A percentile compares a stretch with the other conserved stretches of the same genome.
These are phyloP conservation scores for Thomomys bottae DNA, from an alignment of 2,113 vertebrate genomes.

Conservation along the genomic window DNA sequence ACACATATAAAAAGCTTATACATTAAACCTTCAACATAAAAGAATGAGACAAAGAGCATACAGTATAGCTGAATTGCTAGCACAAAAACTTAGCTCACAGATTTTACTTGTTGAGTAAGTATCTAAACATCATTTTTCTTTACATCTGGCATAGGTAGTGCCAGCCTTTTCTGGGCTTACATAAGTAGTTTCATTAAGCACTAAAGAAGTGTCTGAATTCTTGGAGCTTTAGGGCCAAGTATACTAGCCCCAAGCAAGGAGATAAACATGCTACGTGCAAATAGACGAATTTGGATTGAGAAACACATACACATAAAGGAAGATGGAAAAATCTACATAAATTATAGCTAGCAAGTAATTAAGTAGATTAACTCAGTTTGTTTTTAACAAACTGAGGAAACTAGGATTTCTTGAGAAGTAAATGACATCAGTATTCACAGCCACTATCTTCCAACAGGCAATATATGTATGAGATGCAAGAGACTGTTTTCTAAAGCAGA, in stretches of 20 bases:
- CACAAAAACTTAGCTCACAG: neutral
- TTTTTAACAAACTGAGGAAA: slow-evolving; percentile 31
- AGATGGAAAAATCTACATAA: neutral
- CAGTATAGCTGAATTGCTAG: slow-evolving; percentile 12
- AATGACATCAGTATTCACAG: neutral
- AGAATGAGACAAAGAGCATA: slow-evolving; percentile 17
- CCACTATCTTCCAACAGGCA: neutral
- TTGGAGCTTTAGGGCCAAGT: slow-evolving; percentile 17
- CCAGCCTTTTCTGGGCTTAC: slow-evolving; percentile 4
- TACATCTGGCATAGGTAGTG: neutral
- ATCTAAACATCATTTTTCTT: slow-evolving; percentile 49
- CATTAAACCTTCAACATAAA: neutral
- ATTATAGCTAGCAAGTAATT: slow-evolving; percentile 34
- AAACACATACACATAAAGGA: neutral
- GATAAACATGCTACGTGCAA: neutral
- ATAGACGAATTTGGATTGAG: neutral
- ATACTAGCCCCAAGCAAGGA: neutral
- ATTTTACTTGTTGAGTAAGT: slow-evolving; percentile 46
- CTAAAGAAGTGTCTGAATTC: neutral
- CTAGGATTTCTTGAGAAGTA: neutral
- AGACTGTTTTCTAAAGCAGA: slow-evolving; percentile 28
- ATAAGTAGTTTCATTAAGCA: neutral
- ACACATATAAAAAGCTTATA: neutral
- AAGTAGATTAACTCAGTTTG: neutral
- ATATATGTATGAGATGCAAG: neutral